Conservation (phyloP, 1,140 invertebrate genomes). For the Episyrphus balteatus region DNA sequence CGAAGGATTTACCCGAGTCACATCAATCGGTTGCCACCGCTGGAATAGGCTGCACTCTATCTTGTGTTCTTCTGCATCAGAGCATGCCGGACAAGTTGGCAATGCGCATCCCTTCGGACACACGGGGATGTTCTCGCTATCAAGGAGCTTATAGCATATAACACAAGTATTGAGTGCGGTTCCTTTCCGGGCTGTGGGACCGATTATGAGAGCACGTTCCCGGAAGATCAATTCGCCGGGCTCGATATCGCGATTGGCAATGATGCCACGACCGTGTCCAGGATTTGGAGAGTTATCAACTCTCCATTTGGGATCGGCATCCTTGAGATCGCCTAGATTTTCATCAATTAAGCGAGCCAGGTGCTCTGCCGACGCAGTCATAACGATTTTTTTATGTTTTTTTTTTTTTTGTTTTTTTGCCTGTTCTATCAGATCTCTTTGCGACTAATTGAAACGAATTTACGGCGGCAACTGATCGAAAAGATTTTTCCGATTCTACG, state of each 20-base stretch:
- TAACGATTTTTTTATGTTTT: neutral
- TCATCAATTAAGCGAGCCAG: slow-evolving; percentile 22
- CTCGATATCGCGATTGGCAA: slow-evolving; percentile 49
- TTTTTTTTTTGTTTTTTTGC: slow-evolving; percentile 3
- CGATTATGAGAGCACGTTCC: slow-evolving; percentile 52
- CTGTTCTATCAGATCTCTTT: too few relatives aligned
- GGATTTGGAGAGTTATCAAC: slow-evolving; percentile 43
- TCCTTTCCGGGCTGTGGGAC: slow-evolving; percentile 38
- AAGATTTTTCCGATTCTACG: too few relatives aligned
- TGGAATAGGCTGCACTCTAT: slow-evolving; percentile 48
- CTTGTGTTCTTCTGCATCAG: slow-evolving; percentile 40
- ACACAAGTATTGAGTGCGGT: slow-evolving; percentile 23
- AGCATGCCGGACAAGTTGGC: slow-evolving; percentile 43
- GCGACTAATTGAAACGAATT: too few relatives aligned
- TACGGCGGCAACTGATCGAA: too few relatives aligned
- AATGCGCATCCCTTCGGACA: slow-evolving; percentile 36
- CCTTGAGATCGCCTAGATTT: slow-evolving; percentile 19
- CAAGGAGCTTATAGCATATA: slow-evolving; percentile 20
- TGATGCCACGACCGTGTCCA: slow-evolving; percentile 55
- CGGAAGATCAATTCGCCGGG: slow-evolving; percentile 55
- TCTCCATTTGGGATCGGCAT: slow-evolving; percentile 27
- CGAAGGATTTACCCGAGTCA: slow-evolving; percentile 39
- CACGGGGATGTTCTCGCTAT: slow-evolving; percentile 30
- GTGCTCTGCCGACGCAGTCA: slow-evolving; percentile 18
- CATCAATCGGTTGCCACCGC: slow-evolving; percentile 40